These are phyloP conservation scores for Ypsolopha scabrella DNA, from an alignment of 2,888 invertebrate genomes.

Conservation along the genomic window DNA sequence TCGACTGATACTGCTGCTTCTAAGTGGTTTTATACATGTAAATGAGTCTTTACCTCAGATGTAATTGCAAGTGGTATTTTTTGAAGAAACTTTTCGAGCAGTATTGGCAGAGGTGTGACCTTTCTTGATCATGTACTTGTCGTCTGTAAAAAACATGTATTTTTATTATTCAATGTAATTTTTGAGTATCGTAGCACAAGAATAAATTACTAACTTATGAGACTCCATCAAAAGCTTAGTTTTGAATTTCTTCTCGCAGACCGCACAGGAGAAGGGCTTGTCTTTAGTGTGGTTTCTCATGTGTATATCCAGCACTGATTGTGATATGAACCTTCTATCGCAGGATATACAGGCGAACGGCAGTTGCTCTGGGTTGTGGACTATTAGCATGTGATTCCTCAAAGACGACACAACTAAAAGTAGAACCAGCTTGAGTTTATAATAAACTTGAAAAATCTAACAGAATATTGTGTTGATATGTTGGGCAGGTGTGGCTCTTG, in stretches of 20 bases:
- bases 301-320: slow-evolving; percentile 31
- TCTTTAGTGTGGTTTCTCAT: slow-evolving; percentile 39
- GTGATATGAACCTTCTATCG: slow-evolving; percentile 31
- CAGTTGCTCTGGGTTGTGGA: slow-evolving; percentile 29
- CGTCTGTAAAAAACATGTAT: slow-evolving; percentile 27
- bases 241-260: slow-evolving; percentile 39
- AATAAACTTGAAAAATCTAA: not conserved
- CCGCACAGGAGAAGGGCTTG: slow-evolving; percentile 33
- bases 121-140: slow-evolving; percentile 56
- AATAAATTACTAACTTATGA: slow-evolving; percentile 32
- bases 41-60: slow-evolving; percentile 35
- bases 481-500: no score
- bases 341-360: slow-evolving; percentile 36
- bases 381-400: slow-evolving; percentile 22
- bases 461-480: not conserved
- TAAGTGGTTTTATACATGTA: not conserved
- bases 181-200: not conserved
- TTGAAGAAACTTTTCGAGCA: slow-evolving; percentile 63
- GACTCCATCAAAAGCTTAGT: slow-evolving; percentile 23
- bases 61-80: slow-evolving; percentile 44
- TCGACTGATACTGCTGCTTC: not conserved
- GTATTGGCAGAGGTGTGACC: slow-evolving; percentile 48
- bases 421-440: not conserved
- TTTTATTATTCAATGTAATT: not conserved
- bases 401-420: slow-evolving; percentile 12